Evolutionary conservation across 2,888 invertebrate species (phyloP), one percentile per base, ranked within the genome.

Genomic region (Drosophila diplacantha): DNA sequence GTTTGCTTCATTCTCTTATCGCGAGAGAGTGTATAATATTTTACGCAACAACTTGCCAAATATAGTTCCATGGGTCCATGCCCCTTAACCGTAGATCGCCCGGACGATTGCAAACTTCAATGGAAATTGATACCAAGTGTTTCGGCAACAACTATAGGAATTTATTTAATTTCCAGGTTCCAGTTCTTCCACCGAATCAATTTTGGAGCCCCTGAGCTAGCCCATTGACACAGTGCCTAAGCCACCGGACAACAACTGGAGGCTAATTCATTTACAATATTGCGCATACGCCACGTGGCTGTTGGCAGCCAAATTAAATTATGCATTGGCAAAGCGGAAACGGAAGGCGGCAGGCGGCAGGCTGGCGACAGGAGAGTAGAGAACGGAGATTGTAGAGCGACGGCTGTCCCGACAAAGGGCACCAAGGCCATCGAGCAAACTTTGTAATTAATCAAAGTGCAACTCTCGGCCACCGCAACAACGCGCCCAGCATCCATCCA

Each of bases 361-460:
- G 54, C 61, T 4, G 4, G 3, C 20, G 20, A 20, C 38, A 43
- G 26, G 43, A 43, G 16, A 7, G 43, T 29, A 12, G 26, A 12
- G 18, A 44, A 26, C 29, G 26, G 43, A 44, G 26, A 26, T 44
- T 44, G 43, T 18, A 29, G 18, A 43, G 43, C 16, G 5, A 49
- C 68, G 20, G 51, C 66, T 51, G 61, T 65, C 60, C 62, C 41
- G 44, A 44, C 65, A 73, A 64, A 47, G 60, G 64, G 65, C 37
- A 24, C 26, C 49, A 43, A 44, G 54, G 65, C 44, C 54, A 54
- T 16, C 66, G 37, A 53, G 52, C 44, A n/a, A 62, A 52, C 64
- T 63, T 59, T 62, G 73, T 71, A 81, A 83, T 78, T 82, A 84
- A 84, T 80, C 74, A 76, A 68, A 73, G 66, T 72, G 75, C 81